phyloP scores from a whole-genome alignment of 1,140 invertebrate species.

The Zaprionus tsacasi region DNA sequence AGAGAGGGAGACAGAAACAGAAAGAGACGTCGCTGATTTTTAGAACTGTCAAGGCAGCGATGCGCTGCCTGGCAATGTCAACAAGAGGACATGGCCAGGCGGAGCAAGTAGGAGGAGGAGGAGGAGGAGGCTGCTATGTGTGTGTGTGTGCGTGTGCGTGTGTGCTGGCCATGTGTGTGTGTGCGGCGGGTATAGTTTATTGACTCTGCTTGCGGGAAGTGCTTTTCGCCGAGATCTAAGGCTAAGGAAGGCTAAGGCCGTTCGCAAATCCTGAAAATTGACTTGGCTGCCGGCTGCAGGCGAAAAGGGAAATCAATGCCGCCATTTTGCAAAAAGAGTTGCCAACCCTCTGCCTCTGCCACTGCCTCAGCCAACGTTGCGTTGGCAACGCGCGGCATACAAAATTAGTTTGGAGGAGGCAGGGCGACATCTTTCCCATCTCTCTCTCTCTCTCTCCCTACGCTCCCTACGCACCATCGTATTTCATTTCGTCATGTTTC shows the following conservation, averaged over 20 bases:
- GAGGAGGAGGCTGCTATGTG: conserved; percentile 5
- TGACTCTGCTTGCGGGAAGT: conserved; percentile 83
- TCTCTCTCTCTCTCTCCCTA: neutral
- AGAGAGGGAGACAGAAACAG: no score
- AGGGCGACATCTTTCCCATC: conserved; percentile 25
- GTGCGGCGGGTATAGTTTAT: conserved; percentile 78
- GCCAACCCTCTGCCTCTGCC: conserved; percentile 32
- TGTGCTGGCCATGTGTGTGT: conserved; percentile 18
- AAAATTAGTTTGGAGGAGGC: conserved; percentile 69
- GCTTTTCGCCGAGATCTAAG: conserved; percentile 79
- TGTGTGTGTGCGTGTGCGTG: conserved; percentile 20
- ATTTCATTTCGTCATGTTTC: conserved; percentile 84
- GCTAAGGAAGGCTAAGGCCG: conserved; percentile 77
- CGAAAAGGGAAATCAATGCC: conserved; percentile 73
- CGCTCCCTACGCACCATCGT: conserved; percentile 75
- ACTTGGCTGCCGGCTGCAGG: conserved; percentile 48
- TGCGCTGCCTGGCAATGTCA: conserved; percentile 63
- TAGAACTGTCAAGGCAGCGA: conserved; percentile 2
- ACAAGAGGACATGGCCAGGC: conserved; percentile 43
- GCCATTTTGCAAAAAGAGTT: conserved; percentile 79
- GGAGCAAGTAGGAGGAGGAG: no score
- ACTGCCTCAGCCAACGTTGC: no score
- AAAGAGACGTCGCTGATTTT: conserved; percentile 13
- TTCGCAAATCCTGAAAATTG: conserved; percentile 82
- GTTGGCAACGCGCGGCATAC: conserved; percentile 49